Percentiles rank a stretch among this genome's conserved stretches.
Conservation (phyloP, 2,113 vertebrate species). For the Cephalophus harveyi region DNA sequence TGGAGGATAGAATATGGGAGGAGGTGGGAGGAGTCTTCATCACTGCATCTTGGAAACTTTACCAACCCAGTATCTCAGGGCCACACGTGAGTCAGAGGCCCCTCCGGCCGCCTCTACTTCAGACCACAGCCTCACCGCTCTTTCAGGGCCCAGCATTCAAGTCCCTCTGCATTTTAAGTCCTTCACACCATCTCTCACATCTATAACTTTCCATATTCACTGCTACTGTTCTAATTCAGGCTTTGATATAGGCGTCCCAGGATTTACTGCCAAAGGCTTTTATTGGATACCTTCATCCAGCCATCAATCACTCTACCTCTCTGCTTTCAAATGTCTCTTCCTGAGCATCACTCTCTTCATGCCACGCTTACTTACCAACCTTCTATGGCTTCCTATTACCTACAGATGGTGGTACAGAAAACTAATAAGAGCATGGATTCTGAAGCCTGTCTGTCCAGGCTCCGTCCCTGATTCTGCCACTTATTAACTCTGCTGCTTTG, state of each 20-base stretch:
- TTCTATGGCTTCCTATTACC: not conserved
- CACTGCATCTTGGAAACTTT: not conserved
- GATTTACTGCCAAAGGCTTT: not conserved
- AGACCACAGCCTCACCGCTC: not conserved
- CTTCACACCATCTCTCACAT: not conserved
- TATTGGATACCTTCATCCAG: not conserved
- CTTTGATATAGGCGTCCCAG: not conserved
- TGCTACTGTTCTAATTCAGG: not conserved
- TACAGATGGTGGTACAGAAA: not conserved
- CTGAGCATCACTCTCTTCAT: not conserved
- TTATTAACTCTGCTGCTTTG: not conserved
- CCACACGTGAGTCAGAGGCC: not conserved
- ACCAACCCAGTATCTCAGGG: not conserved
- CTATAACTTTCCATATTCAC: not conserved
- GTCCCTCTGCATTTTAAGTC: not conserved
- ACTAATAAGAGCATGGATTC: not conserved
- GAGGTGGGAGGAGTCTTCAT: not conserved
- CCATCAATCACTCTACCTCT: not conserved
- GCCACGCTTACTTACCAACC: not conserved
- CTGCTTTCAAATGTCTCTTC: not conserved
- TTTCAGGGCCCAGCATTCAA: not conserved
- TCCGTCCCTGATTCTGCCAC: not conserved
- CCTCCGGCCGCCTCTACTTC: not conserved
- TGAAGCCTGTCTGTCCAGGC: not conserved
- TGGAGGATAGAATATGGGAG: not conserved